A percentile compares a stretch with the other conserved stretches of the same genome.
Evolutionary conservation across 1,140 invertebrate species (phyloP).

Genomic region (Bombus sylvicola): DNA sequence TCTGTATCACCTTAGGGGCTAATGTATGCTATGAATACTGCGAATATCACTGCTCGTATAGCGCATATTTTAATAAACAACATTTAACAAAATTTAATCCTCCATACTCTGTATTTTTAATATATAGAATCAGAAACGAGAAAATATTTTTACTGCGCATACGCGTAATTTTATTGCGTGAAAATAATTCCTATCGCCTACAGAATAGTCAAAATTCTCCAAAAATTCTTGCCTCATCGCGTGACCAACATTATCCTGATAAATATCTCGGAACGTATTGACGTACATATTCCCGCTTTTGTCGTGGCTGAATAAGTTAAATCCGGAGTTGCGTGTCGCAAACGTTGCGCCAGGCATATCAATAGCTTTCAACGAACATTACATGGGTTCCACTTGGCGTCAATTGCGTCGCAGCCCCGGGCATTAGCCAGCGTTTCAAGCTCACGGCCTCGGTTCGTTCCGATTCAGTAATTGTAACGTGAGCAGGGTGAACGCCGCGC

Average conservation of each 20-base stretch:
- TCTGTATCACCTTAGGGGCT: not conserved
- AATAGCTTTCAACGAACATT: conserved; percentile 10
- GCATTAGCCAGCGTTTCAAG: conserved; percentile 26
- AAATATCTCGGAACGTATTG: not conserved
- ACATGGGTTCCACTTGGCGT: conserved; percentile 4
- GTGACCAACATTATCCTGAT: not conserved
- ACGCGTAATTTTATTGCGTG: not conserved
- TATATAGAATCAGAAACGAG: no score
- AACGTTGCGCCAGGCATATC: conserved; percentile 6
- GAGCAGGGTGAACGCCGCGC: not conserved
- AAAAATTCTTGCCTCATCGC: no score
- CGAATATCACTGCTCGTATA: rapidly evolving
- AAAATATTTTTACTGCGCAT: no score
- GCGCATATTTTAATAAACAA: not conserved
- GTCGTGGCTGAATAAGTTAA: not conserved
- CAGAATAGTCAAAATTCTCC: no score
- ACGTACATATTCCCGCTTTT: not conserved
- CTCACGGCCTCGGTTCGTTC: not conserved
- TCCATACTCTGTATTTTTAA: not conserved
- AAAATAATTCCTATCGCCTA: no score
- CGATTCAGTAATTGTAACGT: conserved; percentile 2
- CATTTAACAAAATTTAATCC: not conserved
- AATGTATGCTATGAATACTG: not conserved
- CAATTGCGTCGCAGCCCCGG: conserved; percentile 5
- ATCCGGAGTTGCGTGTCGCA: no score